Evolutionary conservation across 2,888 invertebrate species (phyloP), one percentile per base, ranked within the genome.

Genomic region (Theretra japonica): DNA sequence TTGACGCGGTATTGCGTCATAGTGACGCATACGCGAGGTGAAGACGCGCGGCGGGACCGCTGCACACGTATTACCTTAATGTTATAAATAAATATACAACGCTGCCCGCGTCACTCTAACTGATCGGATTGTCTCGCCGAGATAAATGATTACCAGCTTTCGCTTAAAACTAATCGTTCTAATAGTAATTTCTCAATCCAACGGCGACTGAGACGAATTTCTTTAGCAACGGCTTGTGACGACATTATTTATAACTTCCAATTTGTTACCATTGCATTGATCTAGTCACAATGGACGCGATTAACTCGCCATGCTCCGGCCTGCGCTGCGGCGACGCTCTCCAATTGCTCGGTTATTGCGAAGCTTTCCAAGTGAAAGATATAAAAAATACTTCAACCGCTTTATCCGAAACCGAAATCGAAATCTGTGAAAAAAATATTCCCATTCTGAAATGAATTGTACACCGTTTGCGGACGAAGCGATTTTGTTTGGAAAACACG

Each of bases 181-280:
- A 83, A 88, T 90, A 85, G 85, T 88, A 85, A 91, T 91, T 89
- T 89, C 90, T 89, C 88, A 89, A 90, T 87, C 83, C 79, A 77
- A 75, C 80, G 77, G 80, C 76, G 86, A 85, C 88, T 85, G 84
- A 82, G 86, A 86, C 86, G 80, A 86, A 92, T 91, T 85, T 82
- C 82, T 86, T 89, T 82, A 78, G 88, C 85, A 83, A 83, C 80
- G 84, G 81, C 76, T 74, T 74, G 77, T 86, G 86, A 83, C 83
- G 80, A 80, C 77, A 76, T 82, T 85, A 83, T 86, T 86, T 87
- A 86, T 82, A 82, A 82, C 80, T 77, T 81, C 80, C 80, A 82
- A 84, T 84, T 85, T 82, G 80, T 83, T 83, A 82, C 80, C 79
- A 80, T 82, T 76, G 60, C 73, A 71, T 74, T 68, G 68, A 73